Conservation (phyloP, 2,113 vertebrate species). For the Hydrochoerus hydrochaeris region DNA sequence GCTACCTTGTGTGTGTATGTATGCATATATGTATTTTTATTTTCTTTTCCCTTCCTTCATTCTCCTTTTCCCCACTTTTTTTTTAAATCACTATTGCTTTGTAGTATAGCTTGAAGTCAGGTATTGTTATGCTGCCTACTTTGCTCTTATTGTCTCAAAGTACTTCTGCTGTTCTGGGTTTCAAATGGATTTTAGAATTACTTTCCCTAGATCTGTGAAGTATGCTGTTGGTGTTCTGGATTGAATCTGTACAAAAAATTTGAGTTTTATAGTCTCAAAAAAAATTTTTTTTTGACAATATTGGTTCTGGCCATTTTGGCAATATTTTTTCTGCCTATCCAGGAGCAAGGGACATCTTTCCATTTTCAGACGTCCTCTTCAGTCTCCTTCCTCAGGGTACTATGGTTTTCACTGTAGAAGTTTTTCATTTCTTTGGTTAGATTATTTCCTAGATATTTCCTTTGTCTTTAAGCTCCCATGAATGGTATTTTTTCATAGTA, state of each 20-base stretch:
- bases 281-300: too few species aligned
- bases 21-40: too few species aligned
- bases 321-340: not conserved
- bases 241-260: too few species aligned
- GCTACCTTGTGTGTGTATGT: too few species aligned
- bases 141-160: not conserved
- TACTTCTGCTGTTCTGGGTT: not conserved
- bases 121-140: not conserved
- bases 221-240: not conserved
- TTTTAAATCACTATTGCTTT: not conserved
- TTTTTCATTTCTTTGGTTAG: not conserved
- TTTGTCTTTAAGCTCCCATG: not conserved
- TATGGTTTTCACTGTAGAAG: not conserved
- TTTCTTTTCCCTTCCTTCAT: not conserved
- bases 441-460: not conserved
- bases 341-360: not conserved
- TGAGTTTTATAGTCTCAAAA: too few species aligned
- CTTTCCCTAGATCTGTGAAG: not conserved
- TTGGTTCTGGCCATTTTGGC: not conserved
- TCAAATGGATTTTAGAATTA: not conserved
- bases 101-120: not conserved
- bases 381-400: not conserved
- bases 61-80: too few species aligned
- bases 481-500: not conserved
- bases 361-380: not conserved